A percentile compares a stretch with the other conserved stretches of the same genome.
phyloP scores from a whole-genome alignment of 2,888 invertebrate genomes.

The Caenorhabditis sulstoni region DNA sequence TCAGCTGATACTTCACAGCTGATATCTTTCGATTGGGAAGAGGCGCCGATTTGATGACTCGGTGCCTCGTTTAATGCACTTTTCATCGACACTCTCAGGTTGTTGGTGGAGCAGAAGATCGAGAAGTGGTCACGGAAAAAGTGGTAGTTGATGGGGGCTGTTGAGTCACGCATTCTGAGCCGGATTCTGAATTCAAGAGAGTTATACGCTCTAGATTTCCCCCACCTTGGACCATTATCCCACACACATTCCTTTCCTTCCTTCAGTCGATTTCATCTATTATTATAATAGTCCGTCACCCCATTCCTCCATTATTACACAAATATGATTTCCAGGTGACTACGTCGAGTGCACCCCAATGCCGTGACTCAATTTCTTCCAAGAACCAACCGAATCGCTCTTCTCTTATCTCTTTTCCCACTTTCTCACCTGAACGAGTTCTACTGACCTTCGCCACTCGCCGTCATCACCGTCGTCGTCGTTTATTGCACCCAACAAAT shows the following conservation, averaged over 20 bases:
- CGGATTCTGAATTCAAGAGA: too few relatives aligned
- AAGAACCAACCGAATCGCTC: not conserved
- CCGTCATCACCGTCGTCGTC: not conserved
- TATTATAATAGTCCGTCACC: not conserved
- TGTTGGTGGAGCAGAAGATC: too few relatives aligned
- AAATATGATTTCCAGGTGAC: conserved; percentile 50
- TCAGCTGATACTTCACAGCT: conserved; percentile 4
- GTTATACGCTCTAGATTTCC: too few relatives aligned
- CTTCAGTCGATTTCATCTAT: too few relatives aligned
- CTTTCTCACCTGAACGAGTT: conserved; percentile 14
- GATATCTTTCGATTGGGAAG: not conserved
- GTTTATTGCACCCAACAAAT: conserved; percentile 45
- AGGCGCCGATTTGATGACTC: not conserved
- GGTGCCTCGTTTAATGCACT: conserved; percentile 6
- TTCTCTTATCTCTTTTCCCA: not conserved
- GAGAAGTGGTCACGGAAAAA: too few relatives aligned
- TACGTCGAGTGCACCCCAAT: conserved; percentile 58
- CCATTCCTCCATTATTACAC: conserved; percentile 27
- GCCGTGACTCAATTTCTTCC: conserved; percentile 20
- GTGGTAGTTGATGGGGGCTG: too few relatives aligned
- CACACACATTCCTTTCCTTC: too few relatives aligned
- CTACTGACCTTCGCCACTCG: not conserved
- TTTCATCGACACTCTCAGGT: conserved; percentile 2
- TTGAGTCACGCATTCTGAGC: too few relatives aligned
- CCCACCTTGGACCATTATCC: too few relatives aligned